Evolutionary conservation across 2,888 invertebrate genomes (phyloP).

Genomic region (Marasmarcha lunaedactyla): DNA sequence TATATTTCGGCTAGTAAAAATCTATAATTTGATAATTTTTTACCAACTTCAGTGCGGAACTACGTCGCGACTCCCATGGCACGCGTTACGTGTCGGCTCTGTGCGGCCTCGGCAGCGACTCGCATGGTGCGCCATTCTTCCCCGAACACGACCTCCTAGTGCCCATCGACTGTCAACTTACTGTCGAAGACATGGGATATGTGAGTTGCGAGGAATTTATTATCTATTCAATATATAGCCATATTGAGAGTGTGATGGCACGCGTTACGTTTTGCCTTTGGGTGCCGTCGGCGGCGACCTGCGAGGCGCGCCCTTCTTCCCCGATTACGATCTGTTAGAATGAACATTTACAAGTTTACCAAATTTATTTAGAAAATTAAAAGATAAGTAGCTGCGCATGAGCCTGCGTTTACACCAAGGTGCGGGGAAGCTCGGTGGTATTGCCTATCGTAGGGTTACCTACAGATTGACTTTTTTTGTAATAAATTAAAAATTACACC

Average conservation of each 20-base stretch:
- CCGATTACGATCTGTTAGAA: conserved; percentile 89
- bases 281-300: conserved; percentile 84
- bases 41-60: conserved; percentile 72
- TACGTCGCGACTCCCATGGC: conserved; percentile 73
- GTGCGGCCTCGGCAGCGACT: conserved; percentile 84
- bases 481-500: too few species aligned
- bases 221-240: too few species aligned
- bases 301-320: conserved; percentile 71
- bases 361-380: too few species aligned
- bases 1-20: too few species aligned
- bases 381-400: too few species aligned
- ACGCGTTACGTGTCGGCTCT: conserved; percentile 81
- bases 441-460: too few species aligned
- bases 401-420: too few species aligned
- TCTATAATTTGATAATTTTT: too few species aligned
- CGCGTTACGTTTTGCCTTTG: conserved; percentile 80
- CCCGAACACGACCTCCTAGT: conserved; percentile 89
- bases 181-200: conserved; percentile 72
- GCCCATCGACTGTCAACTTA: conserved; percentile 80
- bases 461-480: too few species aligned
- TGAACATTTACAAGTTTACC: too few species aligned
- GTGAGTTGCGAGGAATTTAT: conserved; percentile 38
- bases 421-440: too few species aligned
- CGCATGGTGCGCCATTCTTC: conserved; percentile 69
- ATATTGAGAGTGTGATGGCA: conserved; percentile 29